phyloP scores from a whole-genome alignment of 2,888 invertebrate genomes.

The Mythimna vitellina region DNA sequence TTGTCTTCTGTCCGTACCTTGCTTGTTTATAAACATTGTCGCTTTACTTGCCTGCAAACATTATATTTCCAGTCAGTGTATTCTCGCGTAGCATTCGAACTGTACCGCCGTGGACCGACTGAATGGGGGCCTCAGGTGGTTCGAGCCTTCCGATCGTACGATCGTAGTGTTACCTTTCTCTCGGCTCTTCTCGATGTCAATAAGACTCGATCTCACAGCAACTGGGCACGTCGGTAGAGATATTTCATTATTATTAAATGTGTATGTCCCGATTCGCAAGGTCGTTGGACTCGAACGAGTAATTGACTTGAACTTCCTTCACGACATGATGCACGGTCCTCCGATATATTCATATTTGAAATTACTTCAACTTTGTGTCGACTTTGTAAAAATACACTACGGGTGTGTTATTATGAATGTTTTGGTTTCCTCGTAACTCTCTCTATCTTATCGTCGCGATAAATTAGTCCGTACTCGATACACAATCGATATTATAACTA shows the following conservation, averaged over 20 bases:
- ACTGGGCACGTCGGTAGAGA: conserved; percentile 54
- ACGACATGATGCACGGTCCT: conserved; percentile 13
- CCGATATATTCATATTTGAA: conserved; percentile 1
- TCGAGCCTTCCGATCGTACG: conserved; percentile 70
- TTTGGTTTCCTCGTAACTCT: conserved; percentile 67
- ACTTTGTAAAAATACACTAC: conserved; percentile 67
- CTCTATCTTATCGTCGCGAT: conserved; percentile 87
- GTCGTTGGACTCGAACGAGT: conserved; percentile 69
- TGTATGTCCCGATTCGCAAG: conserved; percentile 68
- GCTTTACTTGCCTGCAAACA: conserved; percentile 79
- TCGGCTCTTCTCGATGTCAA: conserved; percentile 71
- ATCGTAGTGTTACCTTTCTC: conserved; percentile 73
- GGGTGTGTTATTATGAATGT: conserved; percentile 69
- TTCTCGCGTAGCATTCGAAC: conserved; percentile 72
- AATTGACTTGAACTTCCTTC: conserved; percentile 57
- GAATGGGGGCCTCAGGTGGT: conserved; percentile 74
- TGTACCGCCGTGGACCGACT: conserved; percentile 71
- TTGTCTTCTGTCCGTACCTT: conserved; percentile 77
- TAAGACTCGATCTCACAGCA: conserved; percentile 69
- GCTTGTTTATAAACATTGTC: conserved; percentile 82
- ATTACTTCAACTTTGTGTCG: conserved; percentile 11
- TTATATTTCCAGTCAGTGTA: conserved; percentile 74
- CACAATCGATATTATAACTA: conserved; percentile 83
- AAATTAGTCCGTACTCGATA: conserved; percentile 86
- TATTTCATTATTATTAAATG: conserved; percentile 55